Percentiles rank a stretch among this genome's conserved stretches.
Conservation (phyloP, 1,140 invertebrate genomes). For the Drosophila nannoptera region DNA sequence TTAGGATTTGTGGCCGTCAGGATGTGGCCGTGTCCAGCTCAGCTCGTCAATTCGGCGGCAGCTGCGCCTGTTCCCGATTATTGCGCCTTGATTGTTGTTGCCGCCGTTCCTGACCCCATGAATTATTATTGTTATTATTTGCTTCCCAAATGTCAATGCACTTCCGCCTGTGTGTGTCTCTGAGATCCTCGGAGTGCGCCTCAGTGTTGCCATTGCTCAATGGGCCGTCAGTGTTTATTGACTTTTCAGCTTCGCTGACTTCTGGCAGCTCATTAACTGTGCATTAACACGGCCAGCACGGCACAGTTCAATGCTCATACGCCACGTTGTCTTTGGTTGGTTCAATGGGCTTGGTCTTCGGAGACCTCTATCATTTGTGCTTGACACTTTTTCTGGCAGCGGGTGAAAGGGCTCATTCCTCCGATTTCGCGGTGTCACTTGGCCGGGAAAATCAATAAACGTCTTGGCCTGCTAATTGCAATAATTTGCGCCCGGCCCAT, state of each 20-base stretch:
- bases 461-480: constrained; percentile 62
- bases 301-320: constrained; percentile 34
- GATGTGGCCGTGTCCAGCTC: constrained; percentile 42
- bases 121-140: constrained; percentile 28
- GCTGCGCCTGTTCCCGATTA: constrained; percentile 30
- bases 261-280: constrained; percentile 48
- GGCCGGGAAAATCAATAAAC: constrained; percentile 65
- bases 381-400: constrained; percentile 34
- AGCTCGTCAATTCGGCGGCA: constrained; percentile 16
- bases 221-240: constrained; percentile 39
- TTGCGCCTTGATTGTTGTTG: constrained; percentile 20
- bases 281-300: constrained; percentile 25
- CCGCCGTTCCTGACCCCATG: background rate
- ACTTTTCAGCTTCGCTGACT: constrained; percentile 56
- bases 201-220: constrained; percentile 35
- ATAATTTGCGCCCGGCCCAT: constrained; percentile 53
- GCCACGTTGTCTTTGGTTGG: constrained; percentile 30
- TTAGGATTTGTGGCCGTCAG: constrained; percentile 66
- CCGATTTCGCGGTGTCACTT: constrained; percentile 64
- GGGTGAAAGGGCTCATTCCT: constrained; percentile 23
- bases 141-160: constrained; percentile 50
- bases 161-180: constrained; percentile 36
- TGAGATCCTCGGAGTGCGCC: constrained; percentile 12
- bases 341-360: constrained; percentile 38
- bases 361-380: constrained; percentile 22